Conservation (phyloP, 2,113 vertebrate genomes). For the Rhombomys opimus region DNA sequence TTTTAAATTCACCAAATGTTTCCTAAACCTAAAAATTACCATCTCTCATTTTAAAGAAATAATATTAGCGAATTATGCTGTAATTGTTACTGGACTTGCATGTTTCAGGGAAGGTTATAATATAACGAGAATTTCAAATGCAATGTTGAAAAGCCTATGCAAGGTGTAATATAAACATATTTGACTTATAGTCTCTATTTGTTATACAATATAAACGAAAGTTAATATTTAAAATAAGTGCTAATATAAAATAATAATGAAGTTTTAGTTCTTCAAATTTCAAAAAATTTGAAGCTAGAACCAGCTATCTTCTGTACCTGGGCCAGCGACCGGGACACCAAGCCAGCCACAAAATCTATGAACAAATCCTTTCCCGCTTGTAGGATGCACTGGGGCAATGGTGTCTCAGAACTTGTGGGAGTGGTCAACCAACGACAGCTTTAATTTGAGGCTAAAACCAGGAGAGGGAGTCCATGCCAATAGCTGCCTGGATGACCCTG, state of each 20-base stretch:
- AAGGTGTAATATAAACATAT: neutral
- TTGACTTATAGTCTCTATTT: neutral
- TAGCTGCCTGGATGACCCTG: neutral
- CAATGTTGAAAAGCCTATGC: neutral
- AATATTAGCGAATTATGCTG: neutral
- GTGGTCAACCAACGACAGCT: neutral
- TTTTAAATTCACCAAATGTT: neutral
- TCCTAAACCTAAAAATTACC: neutral
- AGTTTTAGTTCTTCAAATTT: neutral
- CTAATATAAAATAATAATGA: neutral
- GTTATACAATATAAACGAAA: neutral
- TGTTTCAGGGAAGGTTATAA: neutral
- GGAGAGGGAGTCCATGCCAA: neutral
- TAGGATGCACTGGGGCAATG: neutral
- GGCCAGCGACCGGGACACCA: neutral
- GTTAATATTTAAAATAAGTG: neutral
- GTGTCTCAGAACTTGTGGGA: neutral
- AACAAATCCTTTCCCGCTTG: neutral
- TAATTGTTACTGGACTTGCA: neutral
- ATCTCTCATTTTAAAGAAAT: neutral
- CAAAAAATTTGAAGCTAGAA: neutral
- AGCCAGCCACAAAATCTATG: neutral
- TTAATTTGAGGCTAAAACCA: neutral
- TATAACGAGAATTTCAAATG: neutral
- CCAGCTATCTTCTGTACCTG: neutral